phyloP scores from a whole-genome alignment of 2,113 vertebrate genomes.

The Miniopterus natalensis region DNA sequence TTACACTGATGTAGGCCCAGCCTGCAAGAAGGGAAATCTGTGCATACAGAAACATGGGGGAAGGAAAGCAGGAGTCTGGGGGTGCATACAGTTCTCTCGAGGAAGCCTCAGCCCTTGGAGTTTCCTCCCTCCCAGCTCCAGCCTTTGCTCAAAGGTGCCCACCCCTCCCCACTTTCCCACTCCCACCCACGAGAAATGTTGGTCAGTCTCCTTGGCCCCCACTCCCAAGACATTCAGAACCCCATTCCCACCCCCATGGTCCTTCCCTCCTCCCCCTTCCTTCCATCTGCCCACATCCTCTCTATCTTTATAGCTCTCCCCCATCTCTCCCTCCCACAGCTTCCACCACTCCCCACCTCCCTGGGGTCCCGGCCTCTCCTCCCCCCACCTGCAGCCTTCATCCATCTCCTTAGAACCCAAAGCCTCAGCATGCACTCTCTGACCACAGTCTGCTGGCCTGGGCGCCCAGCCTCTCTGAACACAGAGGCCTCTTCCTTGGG shows the following conservation, averaged over 20 bases:
- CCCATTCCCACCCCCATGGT: too few species aligned
- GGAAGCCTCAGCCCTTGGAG: not conserved
- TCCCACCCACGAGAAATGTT: too few species aligned
- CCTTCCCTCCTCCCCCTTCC: not conserved
- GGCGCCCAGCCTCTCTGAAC: not conserved
- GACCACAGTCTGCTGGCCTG: slow-evolving; percentile 44
- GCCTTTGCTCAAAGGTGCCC: not conserved
- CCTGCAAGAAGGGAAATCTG: not conserved
- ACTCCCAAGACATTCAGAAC: not conserved
- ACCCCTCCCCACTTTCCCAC: not conserved
- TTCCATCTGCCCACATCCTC: not conserved
- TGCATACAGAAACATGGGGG: not conserved
- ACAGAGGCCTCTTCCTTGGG: not conserved
- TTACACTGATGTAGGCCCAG: not conserved
- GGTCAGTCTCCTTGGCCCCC: not conserved
- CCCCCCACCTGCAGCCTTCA: not conserved
- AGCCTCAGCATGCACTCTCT: slow-evolving; percentile 40
- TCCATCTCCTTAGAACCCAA: not conserved
- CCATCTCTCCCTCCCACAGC: not conserved
- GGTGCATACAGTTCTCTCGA: not conserved
- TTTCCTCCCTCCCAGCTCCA: not conserved
- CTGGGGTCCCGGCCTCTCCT: not conserved
- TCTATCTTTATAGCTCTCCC: not conserved
- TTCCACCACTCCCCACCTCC: not conserved
- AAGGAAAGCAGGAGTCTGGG: not conserved